Conservation (phyloP, 2,113 vertebrate genomes). For the Ammospiza nelsoni region DNA sequence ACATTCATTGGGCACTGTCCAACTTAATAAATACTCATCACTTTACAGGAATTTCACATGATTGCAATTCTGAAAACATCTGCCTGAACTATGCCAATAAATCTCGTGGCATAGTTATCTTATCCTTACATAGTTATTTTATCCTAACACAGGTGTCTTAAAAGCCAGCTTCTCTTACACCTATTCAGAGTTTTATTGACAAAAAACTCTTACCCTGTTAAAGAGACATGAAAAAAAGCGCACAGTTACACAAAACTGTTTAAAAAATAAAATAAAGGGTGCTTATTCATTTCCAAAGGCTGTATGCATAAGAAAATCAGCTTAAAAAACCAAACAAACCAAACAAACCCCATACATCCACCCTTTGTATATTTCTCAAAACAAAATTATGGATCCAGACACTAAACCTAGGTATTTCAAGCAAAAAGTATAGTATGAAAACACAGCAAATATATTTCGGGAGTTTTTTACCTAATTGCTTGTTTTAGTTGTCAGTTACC, state of each 20-base stretch:
- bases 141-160: background rate
- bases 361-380: background rate
- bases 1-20: background rate
- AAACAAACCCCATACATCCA: background rate
- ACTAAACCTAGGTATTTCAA: background rate
- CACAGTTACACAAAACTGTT: background rate
- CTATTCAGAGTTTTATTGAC: background rate
- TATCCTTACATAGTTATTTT: background rate
- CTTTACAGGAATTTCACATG: background rate
- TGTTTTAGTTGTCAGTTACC: background rate
- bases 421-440: background rate
- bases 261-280: background rate
- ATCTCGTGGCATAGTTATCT: background rate
- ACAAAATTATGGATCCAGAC: background rate
- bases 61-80: background rate
- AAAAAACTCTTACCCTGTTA: background rate
- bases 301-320: background rate
- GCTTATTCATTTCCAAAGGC: background rate
- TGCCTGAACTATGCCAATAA: background rate
- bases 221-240: background rate
- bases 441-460: background rate
- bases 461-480: background rate
- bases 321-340: background rate
- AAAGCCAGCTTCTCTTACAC: background rate
- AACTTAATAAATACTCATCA: background rate